phyloP scores from a whole-genome alignment of 2,888 invertebrate species.

The Tupiocoris notatus region DNA sequence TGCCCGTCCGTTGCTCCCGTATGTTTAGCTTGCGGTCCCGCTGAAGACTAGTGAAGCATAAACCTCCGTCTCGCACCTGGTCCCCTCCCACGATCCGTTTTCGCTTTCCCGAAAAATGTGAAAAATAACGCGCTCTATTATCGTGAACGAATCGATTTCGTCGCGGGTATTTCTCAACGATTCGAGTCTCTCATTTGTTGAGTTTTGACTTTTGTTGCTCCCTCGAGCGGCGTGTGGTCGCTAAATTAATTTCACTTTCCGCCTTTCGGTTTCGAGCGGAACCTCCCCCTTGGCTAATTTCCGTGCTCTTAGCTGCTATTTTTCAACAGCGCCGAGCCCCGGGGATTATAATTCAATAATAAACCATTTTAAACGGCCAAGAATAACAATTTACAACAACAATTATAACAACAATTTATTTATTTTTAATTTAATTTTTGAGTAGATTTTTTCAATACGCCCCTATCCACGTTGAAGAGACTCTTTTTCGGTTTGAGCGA shows the following conservation, averaged over 20 bases:
- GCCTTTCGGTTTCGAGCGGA: neutral
- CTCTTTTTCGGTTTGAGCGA: no score
- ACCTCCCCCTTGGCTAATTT: neutral
- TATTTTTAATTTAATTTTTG: no score
- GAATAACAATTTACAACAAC: no score
- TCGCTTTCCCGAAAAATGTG: slow-evolving; percentile 2
- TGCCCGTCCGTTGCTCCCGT: neutral
- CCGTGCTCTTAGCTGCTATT: no score
- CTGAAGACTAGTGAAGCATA: neutral
- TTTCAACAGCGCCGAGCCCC: no score
- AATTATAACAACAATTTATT: no score
- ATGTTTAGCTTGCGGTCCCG: neutral
- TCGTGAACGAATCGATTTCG: slow-evolving; percentile 25
- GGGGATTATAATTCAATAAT: no score
- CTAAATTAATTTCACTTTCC: neutral
- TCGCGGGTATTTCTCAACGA: neutral
- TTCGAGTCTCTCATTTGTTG: neutral
- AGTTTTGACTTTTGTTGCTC: neutral
- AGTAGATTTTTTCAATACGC: no score
- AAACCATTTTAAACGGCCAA: no score
- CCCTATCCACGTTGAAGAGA: no score
- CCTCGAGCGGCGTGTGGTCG: neutral
- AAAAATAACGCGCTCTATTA: slow-evolving; percentile 16
- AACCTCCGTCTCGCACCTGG: slow-evolving; percentile 25
- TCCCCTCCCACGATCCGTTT: slow-evolving; percentile 4